Percentiles rank a stretch among this genome's conserved stretches.
Evolutionary conservation across 2,113 vertebrate species (phyloP).

Genomic region (Ailurus styani): DNA sequence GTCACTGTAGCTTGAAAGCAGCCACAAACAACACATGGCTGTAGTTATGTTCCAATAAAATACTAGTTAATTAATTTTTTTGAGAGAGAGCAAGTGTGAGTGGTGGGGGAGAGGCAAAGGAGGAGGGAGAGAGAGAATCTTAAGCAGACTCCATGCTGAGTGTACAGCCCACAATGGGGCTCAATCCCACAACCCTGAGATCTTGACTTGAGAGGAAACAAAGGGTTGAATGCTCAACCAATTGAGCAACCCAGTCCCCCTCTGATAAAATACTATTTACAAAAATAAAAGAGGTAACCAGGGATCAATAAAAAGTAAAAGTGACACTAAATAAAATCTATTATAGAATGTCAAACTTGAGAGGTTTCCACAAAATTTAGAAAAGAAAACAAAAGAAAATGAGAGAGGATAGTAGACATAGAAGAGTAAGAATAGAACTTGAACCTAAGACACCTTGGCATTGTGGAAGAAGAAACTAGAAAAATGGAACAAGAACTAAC

Average conservation of each 20-base stretch:
- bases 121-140: not conserved
- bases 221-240: not conserved
- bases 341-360: not conserved
- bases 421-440: not conserved
- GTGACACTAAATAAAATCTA: not conserved
- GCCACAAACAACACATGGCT: not conserved
- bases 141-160: not conserved
- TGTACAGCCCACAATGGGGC: not conserved
- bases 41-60: not conserved
- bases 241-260: not conserved
- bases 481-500: not conserved
- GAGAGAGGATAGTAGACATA: not conserved
- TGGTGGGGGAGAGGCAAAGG: not conserved
- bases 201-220: not conserved
- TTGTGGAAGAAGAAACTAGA: not conserved
- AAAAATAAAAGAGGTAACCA: not conserved
- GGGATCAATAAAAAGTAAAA: not conserved
- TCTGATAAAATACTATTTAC: not conserved
- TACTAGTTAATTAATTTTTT: not conserved
- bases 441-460: not conserved
- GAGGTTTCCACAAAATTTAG: not conserved
- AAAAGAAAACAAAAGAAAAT: not conserved
- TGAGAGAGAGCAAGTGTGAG: not conserved
- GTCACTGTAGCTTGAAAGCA: not conserved
- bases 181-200: not conserved